A percentile compares a stretch with the other conserved stretches of the same genome.
Evolutionary conservation across 2,797 vertebrate species (phyloP).

Genomic region (Bradypodion ventrale): DNA sequence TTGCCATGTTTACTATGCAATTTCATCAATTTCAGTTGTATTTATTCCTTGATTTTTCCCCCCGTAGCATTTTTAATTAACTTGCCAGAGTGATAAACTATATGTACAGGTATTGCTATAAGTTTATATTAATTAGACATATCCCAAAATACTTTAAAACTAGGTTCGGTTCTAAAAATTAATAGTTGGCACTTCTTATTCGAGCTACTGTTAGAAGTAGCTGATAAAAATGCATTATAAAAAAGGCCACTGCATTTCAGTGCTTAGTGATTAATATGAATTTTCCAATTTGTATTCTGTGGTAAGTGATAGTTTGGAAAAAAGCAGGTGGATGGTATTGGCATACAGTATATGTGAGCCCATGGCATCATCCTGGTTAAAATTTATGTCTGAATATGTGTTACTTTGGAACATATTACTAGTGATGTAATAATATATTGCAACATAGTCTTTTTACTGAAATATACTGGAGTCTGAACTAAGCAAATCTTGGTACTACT

Average conservation of each 20-base stretch:
- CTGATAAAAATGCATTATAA: background rate
- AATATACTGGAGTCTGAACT: background rate
- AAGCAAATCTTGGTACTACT: background rate
- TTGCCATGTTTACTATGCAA: background rate
- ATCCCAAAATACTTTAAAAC: background rate
- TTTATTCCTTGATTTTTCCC: background rate
- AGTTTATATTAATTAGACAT: background rate
- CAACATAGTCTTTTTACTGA: background rate
- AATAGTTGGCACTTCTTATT: too few relatives aligned
- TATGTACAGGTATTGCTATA: constrained; percentile 1
- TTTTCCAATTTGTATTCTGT: background rate
- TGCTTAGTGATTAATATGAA: background rate
- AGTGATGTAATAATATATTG: background rate
- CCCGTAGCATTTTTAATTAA: background rate
- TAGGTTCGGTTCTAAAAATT: background rate
- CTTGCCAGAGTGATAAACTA: background rate
- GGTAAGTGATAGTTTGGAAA: background rate
- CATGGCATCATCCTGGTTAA: background rate
- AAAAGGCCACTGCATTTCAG: too few relatives aligned
- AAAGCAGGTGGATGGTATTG: background rate
- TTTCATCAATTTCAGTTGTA: background rate
- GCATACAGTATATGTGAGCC: background rate
- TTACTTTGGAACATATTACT: background rate
- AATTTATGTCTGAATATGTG: background rate
- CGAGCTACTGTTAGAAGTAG: background rate